phyloP scores from a whole-genome alignment of 2,113 vertebrate genomes.

The Aphelocoma coerulescens region DNA sequence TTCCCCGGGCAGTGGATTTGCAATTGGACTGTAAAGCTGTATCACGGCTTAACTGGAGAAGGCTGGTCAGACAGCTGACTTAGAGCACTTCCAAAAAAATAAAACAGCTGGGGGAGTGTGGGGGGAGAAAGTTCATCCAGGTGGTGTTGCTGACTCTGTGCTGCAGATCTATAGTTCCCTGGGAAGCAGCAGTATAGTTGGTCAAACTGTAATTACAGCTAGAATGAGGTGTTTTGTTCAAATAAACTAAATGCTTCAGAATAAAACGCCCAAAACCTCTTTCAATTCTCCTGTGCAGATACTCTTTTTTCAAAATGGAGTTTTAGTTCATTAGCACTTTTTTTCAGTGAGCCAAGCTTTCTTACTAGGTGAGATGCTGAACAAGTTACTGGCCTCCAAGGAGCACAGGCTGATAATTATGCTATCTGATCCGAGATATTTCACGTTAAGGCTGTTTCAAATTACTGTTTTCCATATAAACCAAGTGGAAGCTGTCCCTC shows the following conservation, averaged over 20 bases:
- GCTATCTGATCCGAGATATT: neutral
- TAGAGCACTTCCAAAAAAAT: neutral
- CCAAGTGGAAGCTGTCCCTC: neutral
- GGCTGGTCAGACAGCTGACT: neutral
- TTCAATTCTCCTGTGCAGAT: neutral
- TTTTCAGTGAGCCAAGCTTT: neutral
- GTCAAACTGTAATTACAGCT: constrained; percentile 8
- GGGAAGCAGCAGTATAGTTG: neutral
- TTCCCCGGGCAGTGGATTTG: neutral
- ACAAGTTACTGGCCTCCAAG: neutral
- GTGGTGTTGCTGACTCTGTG: neutral
- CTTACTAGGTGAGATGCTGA: neutral
- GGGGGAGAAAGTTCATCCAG: neutral
- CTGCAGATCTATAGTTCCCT: neutral
- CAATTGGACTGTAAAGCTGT: neutral
- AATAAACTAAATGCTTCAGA: neutral
- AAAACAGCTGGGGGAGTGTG: neutral
- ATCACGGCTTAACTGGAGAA: neutral
- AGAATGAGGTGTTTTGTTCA: neutral
- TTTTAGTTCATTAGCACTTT: constrained; percentile 1
- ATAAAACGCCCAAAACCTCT: neutral
- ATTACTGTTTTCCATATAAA: neutral
- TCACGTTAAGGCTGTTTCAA: neutral
- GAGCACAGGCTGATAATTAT: neutral
- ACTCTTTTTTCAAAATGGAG: neutral